Evolutionary conservation across 2,888 invertebrate genomes (phyloP), one percentile per base, ranked within the genome.

Genomic region (Esperia sulphurella): DNA sequence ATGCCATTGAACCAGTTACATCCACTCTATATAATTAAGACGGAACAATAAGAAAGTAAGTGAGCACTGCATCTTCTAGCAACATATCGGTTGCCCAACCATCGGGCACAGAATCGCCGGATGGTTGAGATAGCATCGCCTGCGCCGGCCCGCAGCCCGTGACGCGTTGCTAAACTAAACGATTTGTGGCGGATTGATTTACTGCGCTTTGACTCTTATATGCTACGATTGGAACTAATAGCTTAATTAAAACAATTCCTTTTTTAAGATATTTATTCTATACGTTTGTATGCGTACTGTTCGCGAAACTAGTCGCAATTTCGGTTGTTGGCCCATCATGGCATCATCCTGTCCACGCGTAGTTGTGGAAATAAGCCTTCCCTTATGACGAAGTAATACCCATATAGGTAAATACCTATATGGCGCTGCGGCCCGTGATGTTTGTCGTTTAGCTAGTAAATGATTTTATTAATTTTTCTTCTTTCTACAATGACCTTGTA

Each of bases 31-130:
- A 71, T 77, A 82, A 85, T 85, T 83, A 83, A 84, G 63, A 71
- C 71, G 67, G 80, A 82, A 87, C 86, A 87, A 86, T 86, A 81
- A 84, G 86, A 87, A 87, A 87, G 86, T 68, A 61, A 69, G 55
- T 62, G 65, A 68, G 69, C 73, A 58, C 43, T 10, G 21, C 43
- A 43, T 46, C 42, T 38, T 12, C 49, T 55, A 60, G 41, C 51
- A 2, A 65, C 73, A 73, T 75, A 51, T 50, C 21, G 21, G 64
- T 85, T 86, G 79, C 78, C 68, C 72, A 83, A 84, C 61, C 68
- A 71, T 58, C 58, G 51, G 59, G 58, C 57, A 64, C 61, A 84
- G 87, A 88, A 88, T 88, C 82, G 67, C 87, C 87, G 87, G 87
- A 88, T 81, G 83, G 63, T 47, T 48, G 43, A 43, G 85, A 86